Conservation (phyloP, 2,113 vertebrate genomes). For the Pseudonaja textilis region DNA sequence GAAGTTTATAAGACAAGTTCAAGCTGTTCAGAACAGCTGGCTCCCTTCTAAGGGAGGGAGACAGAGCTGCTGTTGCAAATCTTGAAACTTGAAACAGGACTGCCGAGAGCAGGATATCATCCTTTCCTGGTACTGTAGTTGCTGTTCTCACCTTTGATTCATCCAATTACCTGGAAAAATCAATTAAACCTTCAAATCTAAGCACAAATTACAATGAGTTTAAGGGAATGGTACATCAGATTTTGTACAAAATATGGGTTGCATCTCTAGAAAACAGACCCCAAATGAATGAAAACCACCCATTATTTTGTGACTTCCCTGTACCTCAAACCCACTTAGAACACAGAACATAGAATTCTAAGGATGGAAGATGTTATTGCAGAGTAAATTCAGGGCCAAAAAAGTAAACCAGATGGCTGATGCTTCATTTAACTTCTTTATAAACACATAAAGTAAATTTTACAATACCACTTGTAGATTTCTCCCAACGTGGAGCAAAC, state of each 20-base stretch:
- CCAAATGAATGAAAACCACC: not conserved
- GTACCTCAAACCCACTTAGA: not conserved
- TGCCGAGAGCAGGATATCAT: not conserved
- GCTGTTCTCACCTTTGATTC: not conserved
- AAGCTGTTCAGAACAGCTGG: slow-evolving; percentile 5
- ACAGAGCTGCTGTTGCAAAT: not conserved
- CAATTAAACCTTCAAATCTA: not conserved
- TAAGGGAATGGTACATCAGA: too few species aligned
- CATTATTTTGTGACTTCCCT: not conserved
- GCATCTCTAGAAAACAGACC: not conserved
- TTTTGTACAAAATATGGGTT: not conserved
- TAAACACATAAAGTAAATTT: too few species aligned
- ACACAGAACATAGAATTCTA: not conserved
- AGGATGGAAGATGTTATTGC: not conserved
- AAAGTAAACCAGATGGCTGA: too few species aligned
- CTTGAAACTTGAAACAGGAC: not conserved
- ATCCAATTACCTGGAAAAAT: not conserved
- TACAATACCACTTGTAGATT: too few species aligned
- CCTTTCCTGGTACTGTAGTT: not conserved
- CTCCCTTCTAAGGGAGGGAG: not conserved
- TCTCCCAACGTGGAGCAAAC: too few species aligned
- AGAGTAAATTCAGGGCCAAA: too few species aligned
- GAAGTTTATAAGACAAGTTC: not conserved
- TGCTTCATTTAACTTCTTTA: too few species aligned
- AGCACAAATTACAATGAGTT: not conserved